phyloP scores from a whole-genome alignment of 2,888 invertebrate genomes.

The Dynastes hyllus region DNA sequence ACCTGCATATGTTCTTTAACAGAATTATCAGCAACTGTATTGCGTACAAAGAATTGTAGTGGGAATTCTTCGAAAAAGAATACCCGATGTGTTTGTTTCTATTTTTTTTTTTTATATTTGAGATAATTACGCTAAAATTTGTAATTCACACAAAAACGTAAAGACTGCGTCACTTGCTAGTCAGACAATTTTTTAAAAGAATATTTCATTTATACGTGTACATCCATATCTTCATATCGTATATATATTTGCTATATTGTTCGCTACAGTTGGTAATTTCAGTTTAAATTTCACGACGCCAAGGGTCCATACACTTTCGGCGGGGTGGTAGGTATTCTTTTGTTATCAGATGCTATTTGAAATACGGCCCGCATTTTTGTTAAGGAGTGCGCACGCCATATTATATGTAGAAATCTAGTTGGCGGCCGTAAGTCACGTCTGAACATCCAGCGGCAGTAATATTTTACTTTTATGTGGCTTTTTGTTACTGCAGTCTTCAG shows the following conservation, averaged over 20 bases:
- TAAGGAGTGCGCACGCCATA: conserved; percentile 25
- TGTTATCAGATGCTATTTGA: conserved; percentile 30
- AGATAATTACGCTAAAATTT: too few relatives aligned
- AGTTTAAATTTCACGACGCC: conserved; percentile 29
- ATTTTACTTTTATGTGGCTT: conserved; percentile 47
- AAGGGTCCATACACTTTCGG: conserved; percentile 21
- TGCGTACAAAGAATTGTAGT: too few relatives aligned
- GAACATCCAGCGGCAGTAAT: conserved; percentile 27
- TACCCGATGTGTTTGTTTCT: too few relatives aligned
- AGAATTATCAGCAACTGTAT: too few relatives aligned
- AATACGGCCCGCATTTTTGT: conserved; percentile 30
- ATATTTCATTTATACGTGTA: neutral
- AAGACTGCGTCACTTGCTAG: too few relatives aligned
- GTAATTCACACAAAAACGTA: too few relatives aligned
- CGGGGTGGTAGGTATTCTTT: conserved; percentile 21
- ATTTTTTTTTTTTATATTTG: too few relatives aligned
- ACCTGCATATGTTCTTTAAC: too few relatives aligned
- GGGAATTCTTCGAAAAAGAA: too few relatives aligned
- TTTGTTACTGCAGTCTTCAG: conserved; percentile 32
- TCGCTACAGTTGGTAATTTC: conserved; percentile 11
- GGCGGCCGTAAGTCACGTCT: conserved; percentile 41
- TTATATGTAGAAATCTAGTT: conserved; percentile 37
- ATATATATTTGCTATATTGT: neutral
- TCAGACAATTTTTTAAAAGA: neutral
- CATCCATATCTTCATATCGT: neutral